A percentile compares a stretch with the other conserved stretches of the same genome.
phyloP scores from a whole-genome alignment of 2,797 vertebrate genomes.

The Carcharodon carcharias region DNA sequence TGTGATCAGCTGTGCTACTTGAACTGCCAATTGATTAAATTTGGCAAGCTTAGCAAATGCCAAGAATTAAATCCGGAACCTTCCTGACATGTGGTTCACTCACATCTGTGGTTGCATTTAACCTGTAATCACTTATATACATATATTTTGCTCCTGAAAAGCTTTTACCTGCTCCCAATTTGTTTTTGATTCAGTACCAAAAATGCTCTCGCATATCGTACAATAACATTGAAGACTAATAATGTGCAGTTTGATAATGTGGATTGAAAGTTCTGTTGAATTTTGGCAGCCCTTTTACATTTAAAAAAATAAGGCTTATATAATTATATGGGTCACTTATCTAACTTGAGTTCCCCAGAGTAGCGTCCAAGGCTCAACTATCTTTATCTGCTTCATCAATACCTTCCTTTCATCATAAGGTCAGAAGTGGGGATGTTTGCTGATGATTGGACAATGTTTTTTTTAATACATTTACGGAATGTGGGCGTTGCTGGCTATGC shows the following conservation, averaged over 20 bases:
- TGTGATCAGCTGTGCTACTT: not conserved
- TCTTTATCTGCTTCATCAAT: too few relatives aligned
- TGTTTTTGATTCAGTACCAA: not conserved
- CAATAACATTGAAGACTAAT: not conserved
- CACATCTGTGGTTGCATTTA: not conserved
- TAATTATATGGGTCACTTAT: not conserved
- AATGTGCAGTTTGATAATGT: not conserved
- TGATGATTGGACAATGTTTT: too few relatives aligned
- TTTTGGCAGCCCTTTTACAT: not conserved
- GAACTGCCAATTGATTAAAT: not conserved
- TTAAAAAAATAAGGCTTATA: not conserved
- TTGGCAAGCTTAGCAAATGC: not conserved
- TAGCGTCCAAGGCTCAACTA: too few relatives aligned
- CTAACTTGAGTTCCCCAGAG: not conserved
- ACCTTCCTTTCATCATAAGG: too few relatives aligned
- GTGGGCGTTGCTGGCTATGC: too few relatives aligned
- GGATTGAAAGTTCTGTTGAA: not conserved
- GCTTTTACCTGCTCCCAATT: not conserved
- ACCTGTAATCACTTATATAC: not conserved
- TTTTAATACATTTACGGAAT: too few relatives aligned
- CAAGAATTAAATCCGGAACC: not conserved
- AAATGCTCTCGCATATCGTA: not conserved
- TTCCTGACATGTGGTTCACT: not conserved
- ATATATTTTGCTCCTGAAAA: not conserved
- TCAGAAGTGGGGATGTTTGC: too few relatives aligned